phyloP scores from a whole-genome alignment of 2,888 invertebrate species.

The Drosophila siamana region DNA sequence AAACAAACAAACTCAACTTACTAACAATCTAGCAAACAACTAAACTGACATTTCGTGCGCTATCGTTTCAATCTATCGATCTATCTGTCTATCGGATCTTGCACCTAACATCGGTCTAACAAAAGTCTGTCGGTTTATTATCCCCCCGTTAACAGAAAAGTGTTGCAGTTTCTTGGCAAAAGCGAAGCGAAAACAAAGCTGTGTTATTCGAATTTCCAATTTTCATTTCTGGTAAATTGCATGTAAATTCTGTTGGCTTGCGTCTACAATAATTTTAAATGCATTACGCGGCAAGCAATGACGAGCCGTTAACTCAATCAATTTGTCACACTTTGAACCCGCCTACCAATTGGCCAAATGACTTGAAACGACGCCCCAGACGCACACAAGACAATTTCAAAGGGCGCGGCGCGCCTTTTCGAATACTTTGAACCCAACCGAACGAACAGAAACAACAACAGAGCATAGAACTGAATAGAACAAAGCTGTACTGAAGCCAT shows the following conservation, averaged over 20 bases:
- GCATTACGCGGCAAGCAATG: conserved; percentile 19
- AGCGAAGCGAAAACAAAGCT: conserved; percentile 13
- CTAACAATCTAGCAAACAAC: conserved; percentile 3
- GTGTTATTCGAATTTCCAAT: conserved; percentile 11
- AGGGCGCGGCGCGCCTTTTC: conserved; percentile 22
- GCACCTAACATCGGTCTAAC: conserved; percentile 2
- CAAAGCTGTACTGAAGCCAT: neutral
- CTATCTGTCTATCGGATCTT: conserved; percentile 5
- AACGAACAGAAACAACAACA: conserved; percentile 5
- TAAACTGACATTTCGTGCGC: conserved; percentile 38
- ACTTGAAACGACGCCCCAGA: conserved; percentile 4
- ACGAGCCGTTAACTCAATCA: conserved; percentile 33
- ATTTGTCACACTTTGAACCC: conserved; percentile 39
- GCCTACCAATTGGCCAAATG: conserved; percentile 23
- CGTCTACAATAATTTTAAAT: conserved; percentile 24
- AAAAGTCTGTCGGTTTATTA: conserved; percentile 5
- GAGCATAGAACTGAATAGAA: too few relatives aligned
- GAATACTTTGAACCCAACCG: conserved; percentile 37
- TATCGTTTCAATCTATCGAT: conserved; percentile 45
- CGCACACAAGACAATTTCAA: neutral
- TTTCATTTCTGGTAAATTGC: conserved; percentile 20
- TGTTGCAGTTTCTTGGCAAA: conserved; percentile 33
- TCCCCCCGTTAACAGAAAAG: conserved; percentile 2
- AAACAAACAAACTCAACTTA: conserved; percentile 15
- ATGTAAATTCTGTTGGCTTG: conserved; percentile 24